phyloP scores from a whole-genome alignment of 2,113 vertebrate genomes.

The Fukomys damarensis region DNA sequence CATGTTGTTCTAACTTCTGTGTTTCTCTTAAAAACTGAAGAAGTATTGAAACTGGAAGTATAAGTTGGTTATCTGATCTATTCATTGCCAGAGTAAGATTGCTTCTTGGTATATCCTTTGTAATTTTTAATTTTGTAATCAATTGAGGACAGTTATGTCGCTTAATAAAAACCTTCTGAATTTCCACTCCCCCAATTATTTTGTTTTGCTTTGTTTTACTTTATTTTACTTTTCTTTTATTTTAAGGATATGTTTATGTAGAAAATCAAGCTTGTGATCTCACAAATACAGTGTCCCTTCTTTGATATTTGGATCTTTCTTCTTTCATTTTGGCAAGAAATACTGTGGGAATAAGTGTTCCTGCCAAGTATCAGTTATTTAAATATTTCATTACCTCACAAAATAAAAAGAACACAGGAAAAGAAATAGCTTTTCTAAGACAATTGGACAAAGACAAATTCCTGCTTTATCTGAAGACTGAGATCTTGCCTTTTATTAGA shows the following conservation, averaged over 20 bases:
- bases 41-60: slow-evolving; percentile 79
- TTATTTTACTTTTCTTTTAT: slow-evolving; percentile 63
- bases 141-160: slow-evolving; percentile 29
- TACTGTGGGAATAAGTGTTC: slow-evolving; percentile 82
- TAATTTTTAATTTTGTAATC: slow-evolving; percentile 64
- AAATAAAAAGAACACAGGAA: slow-evolving; percentile 67
- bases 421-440: slow-evolving; percentile 57
- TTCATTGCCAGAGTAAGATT: slow-evolving; percentile 10
- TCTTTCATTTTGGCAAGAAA: slow-evolving; percentile 81
- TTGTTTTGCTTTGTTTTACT: slow-evolving; percentile 60
- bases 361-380: slow-evolving; percentile 83
- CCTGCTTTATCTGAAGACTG: slow-evolving; percentile 31
- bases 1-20: slow-evolving; percentile 76
- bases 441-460: slow-evolving; percentile 72
- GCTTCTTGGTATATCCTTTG: slow-evolving; percentile 61
- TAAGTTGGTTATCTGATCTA: slow-evolving; percentile 65
- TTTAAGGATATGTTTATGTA: slow-evolving; percentile 67
- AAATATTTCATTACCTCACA: slow-evolving; percentile 83
- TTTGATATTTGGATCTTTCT: slow-evolving; percentile 80
- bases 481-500: slow-evolving; percentile 38
- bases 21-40: slow-evolving; percentile 77
- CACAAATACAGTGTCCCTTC: slow-evolving; percentile 69
- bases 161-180: slow-evolving; percentile 39
- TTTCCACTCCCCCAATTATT: slow-evolving; percentile 41
- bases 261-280: slow-evolving; percentile 74